Percentiles rank a stretch among this genome's conserved stretches.
phyloP scores from a whole-genome alignment of 2,888 invertebrate species.

The Zeuzera pyrina region DNA sequence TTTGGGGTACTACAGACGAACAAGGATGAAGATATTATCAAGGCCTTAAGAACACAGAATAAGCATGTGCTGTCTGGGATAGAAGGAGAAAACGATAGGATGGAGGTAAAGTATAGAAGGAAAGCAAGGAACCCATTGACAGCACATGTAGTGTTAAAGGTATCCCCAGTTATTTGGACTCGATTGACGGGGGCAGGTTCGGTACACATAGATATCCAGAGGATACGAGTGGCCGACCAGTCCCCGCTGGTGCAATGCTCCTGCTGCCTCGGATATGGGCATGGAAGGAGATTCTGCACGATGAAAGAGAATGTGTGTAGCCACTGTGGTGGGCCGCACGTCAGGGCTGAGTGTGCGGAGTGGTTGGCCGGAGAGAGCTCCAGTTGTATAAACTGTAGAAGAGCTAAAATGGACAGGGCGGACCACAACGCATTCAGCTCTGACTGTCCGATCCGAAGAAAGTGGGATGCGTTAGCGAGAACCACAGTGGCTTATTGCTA shows the following conservation, averaged over 20 bases:
- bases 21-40: slow-evolving; percentile 8
- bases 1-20: slow-evolving; percentile 9
- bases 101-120: slow-evolving; percentile 14
- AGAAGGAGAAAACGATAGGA: background rate
- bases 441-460: too few species aligned
- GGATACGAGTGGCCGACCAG: too few species aligned
- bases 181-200: slow-evolving; percentile 3
- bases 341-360: too few species aligned
- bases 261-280: too few species aligned
- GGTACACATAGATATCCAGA: slow-evolving; percentile 6
- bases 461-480: too few species aligned
- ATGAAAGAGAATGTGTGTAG: slow-evolving; percentile 13
- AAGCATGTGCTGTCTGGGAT: slow-evolving; percentile 5
- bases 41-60: slow-evolving; percentile 10
- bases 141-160: slow-evolving; percentile 15
- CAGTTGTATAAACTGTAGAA: slow-evolving; percentile 10
- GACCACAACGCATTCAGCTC: too few species aligned
- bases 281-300: slow-evolving; percentile 13
- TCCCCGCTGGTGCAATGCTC: slow-evolving; percentile 11
- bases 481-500: too few species aligned
- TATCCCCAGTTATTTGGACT: slow-evolving; percentile 13
- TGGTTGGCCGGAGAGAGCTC: slow-evolving; percentile 1
- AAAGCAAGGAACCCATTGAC: slow-evolving; percentile 15
- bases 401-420: background rate
- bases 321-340: slow-evolving; percentile 19